Percentiles rank a stretch among this genome's conserved stretches.
phyloP scores from a whole-genome alignment of 1,140 invertebrate genomes.

The Tetragonula clypearis region DNA sequence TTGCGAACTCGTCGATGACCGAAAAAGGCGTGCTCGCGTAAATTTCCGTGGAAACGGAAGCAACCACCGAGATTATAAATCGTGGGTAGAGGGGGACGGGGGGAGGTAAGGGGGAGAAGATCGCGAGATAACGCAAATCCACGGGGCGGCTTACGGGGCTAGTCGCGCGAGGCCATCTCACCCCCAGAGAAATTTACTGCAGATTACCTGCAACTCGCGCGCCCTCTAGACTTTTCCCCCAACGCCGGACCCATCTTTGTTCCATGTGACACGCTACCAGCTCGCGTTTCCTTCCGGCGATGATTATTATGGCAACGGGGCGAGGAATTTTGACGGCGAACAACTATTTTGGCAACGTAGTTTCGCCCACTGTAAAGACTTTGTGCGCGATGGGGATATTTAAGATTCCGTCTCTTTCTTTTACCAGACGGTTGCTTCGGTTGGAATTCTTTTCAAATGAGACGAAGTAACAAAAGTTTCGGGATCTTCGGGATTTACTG shows the following conservation, averaged over 20 bases:
- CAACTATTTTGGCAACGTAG: too few species aligned
- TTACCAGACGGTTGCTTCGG: too few species aligned
- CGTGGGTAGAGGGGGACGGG: not conserved
- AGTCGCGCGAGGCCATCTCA: not conserved
- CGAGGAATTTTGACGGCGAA: too few species aligned
- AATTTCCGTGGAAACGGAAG: not conserved
- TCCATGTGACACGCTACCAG: not conserved
- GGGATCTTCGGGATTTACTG: too few species aligned
- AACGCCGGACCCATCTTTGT: not conserved
- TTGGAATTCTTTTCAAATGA: too few species aligned
- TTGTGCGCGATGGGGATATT: too few species aligned
- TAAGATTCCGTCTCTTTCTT: too few species aligned
- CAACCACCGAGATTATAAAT: constrained; percentile 38
- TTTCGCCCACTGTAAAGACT: too few species aligned
- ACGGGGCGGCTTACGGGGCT: constrained; percentile 14
- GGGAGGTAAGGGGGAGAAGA: not conserved
- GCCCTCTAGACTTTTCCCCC: constrained; percentile 17
- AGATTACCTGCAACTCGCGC: constrained; percentile 37
- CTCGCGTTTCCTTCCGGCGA: not conserved
- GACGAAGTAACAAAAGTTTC: too few species aligned
- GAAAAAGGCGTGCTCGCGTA: not conserved
- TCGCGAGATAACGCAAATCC: constrained; percentile 42
- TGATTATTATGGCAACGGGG: not conserved
- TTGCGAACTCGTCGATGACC: not conserved
- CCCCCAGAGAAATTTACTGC: constrained; percentile 50